Base-by-base conservation (phyloP, 2,797 vertebrate species). In the Labeo calbasu region DNA sequence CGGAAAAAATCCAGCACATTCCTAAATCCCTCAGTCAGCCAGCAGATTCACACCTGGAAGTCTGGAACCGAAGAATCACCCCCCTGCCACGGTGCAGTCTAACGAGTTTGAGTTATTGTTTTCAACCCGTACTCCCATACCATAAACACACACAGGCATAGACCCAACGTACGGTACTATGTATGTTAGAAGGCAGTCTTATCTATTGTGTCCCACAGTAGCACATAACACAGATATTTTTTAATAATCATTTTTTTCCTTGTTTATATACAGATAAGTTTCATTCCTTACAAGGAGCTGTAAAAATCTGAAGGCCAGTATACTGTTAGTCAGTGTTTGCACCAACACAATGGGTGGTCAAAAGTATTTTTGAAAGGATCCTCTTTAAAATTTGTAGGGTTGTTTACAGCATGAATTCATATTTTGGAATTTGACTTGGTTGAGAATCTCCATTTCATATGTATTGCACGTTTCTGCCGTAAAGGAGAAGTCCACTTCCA, bases 1-100 rank as follows among this genome's bases (percentile, higher is more conserved):
- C 57, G 55, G 69, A 84, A 83, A 46, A 76, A 81, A 65, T 48
- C n/a, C 57, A 84, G 75, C 12, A 82, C 77, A 86, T 86, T 86
- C 86, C 84, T 81, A 70, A 76, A 73, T 77, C 72, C 43, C 43
- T 80, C 40, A 9, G 46, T 73, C 53, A 4, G 50, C 55, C 81
- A 82, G 70, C 32, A 46, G 61, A 84, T 81, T 87, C 75, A 83
- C 88, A 89, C 88, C 85, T 89, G 86, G 85, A 85, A 65, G 57
- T 43, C 46, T 83, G 77, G 48, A 83, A 79, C 53, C 25, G 43
- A 25, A 73, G 19, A 83, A 87, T 61, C 46, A 23, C 51, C 66
- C 51, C 28, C 50, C 48, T 77, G 63, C 59, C 72, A 51, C 48
- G 57, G 73, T 65, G 68, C 68, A 76, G 68, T 79, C 57, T 77